Base-by-base conservation (phyloP, 2,113 vertebrate genomes). In the Blennius ocellaris region DNA sequence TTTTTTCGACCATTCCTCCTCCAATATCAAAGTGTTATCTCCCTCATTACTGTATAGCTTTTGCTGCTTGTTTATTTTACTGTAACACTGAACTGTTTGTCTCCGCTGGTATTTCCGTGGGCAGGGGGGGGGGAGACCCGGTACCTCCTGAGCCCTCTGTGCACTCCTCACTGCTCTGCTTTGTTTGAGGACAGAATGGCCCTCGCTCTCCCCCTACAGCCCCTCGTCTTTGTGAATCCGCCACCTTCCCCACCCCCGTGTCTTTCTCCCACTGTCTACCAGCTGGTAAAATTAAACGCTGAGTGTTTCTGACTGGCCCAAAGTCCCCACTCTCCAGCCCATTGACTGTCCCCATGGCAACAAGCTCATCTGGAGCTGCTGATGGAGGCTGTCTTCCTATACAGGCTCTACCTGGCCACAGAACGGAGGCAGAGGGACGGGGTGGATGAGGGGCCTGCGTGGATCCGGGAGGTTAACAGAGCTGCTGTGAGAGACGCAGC, bases 321-420 rank as follows among this genome's bases (percentile, higher is more conserved):
- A 85, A 89, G 91, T 89, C 90, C 87, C 87, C 84, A 76, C 87
- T 87, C 89, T 88, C 87, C 76, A 89, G 82, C 82, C 92, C 85
- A 91, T 92, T 92, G 86, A 91, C 88, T 87, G 85, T 94, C 91
- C 91, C 93, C 93, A 94, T 94, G 90, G 92, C 92, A 94, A 94
- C 93, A 90, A 84, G 84, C 91, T 94, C 90, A 84, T 91, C 89
- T 84, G 76, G 73, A 87, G 87, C 79, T 79, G 76, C 84, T 92
- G 89, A 90, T 86, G 84, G 86, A 88, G 82, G 76, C 82, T 69
- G 74, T 86, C 89, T 87, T 87, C 80, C 76, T 70, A 53, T 30
- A 48, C 76, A 41, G 75, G 56, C 82, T 54, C 54, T 90, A 90
- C 88, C 90, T 89, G 82, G 68, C 47, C 77, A 63, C 73, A 73